Evolutionary conservation across 2,888 invertebrate species (phyloP).

Genomic region (Seladonia tumulorum): DNA sequence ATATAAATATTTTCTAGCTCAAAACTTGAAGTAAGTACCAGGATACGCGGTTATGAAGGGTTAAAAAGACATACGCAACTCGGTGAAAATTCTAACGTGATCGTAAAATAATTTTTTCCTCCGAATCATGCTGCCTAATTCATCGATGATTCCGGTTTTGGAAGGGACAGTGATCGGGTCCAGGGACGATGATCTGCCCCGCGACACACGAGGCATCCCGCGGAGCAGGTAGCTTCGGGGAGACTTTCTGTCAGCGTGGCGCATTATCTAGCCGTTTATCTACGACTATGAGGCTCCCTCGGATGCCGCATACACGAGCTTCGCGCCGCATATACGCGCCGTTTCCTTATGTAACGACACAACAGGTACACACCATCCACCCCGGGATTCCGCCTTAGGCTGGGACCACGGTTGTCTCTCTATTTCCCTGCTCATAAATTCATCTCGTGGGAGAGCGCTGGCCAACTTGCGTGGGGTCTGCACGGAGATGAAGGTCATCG

Average conservation of each 20-base stretch:
- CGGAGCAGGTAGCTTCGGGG: slow-evolving; percentile 76
- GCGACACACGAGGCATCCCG: slow-evolving; percentile 72
- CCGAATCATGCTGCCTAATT: slow-evolving; percentile 75
- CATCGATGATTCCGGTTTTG: slow-evolving; percentile 71
- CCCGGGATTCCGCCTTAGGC: slow-evolving; percentile 40
- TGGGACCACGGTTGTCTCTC: slow-evolving; percentile 49
- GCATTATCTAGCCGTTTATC: slow-evolving; percentile 69
- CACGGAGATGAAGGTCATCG: slow-evolving; percentile 75
- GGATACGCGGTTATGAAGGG: no score
- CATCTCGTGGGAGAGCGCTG: slow-evolving; percentile 76
- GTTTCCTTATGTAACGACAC: slow-evolving; percentile 68
- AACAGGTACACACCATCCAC: slow-evolving; percentile 57
- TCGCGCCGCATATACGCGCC: slow-evolving; percentile 46
- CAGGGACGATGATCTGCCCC: slow-evolving; percentile 69
- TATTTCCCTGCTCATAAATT: slow-evolving; percentile 69
- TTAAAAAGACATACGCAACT: no score
- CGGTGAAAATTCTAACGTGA: background rate
- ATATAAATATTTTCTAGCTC: no score
- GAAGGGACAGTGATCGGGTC: slow-evolving; percentile 60
- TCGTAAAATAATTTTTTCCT: background rate
- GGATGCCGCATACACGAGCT: slow-evolving; percentile 48
- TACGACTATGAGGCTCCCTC: slow-evolving; percentile 60
- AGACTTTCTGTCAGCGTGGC: slow-evolving; percentile 75
- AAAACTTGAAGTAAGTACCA: no score
- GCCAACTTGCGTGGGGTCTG: slow-evolving; percentile 80